phyloP scores from a whole-genome alignment of 2,797 vertebrate species.

The Betta splendens region DNA sequence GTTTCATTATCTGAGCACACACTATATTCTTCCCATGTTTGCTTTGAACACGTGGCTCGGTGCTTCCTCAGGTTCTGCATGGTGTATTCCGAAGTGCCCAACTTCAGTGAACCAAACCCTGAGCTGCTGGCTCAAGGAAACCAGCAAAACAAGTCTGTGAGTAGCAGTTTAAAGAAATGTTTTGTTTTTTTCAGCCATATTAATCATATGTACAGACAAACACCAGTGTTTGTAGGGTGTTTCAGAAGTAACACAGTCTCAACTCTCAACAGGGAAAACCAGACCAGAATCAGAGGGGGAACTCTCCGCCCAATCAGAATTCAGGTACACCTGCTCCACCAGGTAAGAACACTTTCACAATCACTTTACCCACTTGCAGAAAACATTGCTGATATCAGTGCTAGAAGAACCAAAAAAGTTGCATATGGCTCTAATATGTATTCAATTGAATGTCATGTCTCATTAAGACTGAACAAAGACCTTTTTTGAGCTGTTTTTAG shows the following conservation, averaged over 20 bases:
- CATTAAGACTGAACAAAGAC: no score
- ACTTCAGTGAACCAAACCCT: slow-evolving; percentile 97
- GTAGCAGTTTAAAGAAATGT: slow-evolving; percentile 57
- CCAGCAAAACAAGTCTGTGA: slow-evolving; percentile 90
- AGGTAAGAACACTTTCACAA: slow-evolving; percentile 79
- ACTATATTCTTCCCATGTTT: no score
- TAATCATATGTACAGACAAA: not conserved
- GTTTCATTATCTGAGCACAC: no score
- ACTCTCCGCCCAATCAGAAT: slow-evolving; percentile 88
- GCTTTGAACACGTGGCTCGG: no score
- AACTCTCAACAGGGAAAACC: slow-evolving; percentile 82
- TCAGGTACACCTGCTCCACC: slow-evolving; percentile 87
- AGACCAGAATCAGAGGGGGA: slow-evolving; percentile 93
- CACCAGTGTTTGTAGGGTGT: not conserved
- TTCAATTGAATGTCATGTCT: no score
- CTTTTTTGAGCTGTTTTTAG: no score
- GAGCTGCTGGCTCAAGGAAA: slow-evolving; percentile 86
- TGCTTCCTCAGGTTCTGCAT: slow-evolving; percentile 91
- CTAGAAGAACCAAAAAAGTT: no score
- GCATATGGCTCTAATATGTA: no score
- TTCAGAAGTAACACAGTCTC: slow-evolving; percentile 2
- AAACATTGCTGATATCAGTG: not conserved
- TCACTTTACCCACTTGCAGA: not conserved
- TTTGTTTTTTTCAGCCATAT: no score
- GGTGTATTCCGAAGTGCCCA: slow-evolving; percentile 99